phyloP scores from a whole-genome alignment of 2,797 vertebrate species.

The Nannoperca obscura region DNA sequence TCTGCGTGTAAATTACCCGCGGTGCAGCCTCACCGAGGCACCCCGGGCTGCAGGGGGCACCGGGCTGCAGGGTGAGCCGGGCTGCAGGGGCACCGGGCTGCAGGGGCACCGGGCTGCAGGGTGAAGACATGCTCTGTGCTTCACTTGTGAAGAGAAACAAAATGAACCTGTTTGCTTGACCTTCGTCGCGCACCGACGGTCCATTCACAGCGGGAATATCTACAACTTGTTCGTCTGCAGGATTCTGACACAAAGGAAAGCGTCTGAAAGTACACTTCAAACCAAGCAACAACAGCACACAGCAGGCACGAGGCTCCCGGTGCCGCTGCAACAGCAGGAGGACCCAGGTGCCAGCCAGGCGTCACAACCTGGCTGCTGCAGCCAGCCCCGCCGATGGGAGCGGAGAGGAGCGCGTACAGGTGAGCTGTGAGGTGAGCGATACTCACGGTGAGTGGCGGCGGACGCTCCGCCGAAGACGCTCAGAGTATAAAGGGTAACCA shows the following conservation, averaged over 20 bases:
- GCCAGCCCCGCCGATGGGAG: background rate
- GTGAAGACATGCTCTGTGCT: background rate
- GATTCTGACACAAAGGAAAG: background rate
- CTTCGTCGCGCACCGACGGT: slow-evolving; percentile 30
- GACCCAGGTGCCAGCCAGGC: slow-evolving; percentile 12
- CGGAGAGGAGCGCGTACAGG: slow-evolving; percentile 54
- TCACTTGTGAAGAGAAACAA: background rate
- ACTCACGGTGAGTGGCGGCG: slow-evolving; percentile 85
- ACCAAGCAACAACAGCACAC: background rate
- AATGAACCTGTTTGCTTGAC: slow-evolving; percentile 62
- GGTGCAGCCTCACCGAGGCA: background rate
- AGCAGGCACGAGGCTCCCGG: background rate
- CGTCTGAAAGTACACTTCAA: background rate
- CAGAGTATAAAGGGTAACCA: slow-evolving; percentile 67
- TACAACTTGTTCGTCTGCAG: slow-evolving; percentile 32
- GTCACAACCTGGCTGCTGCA: slow-evolving; percentile 20
- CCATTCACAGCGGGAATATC: background rate
- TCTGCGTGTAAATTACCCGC: background rate
- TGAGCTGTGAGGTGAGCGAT: slow-evolving; percentile 50
- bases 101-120: no score
- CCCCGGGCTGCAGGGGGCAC: background rate
- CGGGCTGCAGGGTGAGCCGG: no score
- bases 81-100: no score
- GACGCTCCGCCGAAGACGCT: slow-evolving; percentile 75
- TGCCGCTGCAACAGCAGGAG: background rate